phyloP scores from a whole-genome alignment of 1,140 invertebrate species.

The Hydropsyche tenuis region DNA sequence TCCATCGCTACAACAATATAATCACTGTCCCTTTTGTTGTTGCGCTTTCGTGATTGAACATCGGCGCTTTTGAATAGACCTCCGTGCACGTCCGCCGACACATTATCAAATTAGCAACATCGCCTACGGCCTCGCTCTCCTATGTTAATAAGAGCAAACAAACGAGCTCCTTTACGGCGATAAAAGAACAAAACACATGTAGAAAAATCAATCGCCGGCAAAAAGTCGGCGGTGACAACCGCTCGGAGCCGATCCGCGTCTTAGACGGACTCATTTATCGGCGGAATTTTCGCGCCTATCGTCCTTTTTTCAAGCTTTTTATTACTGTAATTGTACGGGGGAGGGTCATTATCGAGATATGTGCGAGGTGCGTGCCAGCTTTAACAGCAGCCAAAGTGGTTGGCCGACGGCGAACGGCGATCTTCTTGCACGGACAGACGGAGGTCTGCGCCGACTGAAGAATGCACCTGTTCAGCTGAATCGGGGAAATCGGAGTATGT shows the following conservation, averaged over 20 bases:
- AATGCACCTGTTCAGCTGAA: constrained; percentile 9
- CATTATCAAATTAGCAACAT: constrained; percentile 18
- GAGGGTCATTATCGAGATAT: constrained; percentile 1
- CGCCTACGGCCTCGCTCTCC: not conserved
- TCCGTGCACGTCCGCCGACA: constrained; percentile 11
- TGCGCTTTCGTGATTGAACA: constrained; percentile 14
- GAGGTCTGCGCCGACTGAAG: not conserved
- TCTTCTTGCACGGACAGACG: not conserved
- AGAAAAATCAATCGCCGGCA: too few species aligned
- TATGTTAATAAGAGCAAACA: too few species aligned
- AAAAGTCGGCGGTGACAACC: too few species aligned
- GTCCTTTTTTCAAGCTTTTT: not conserved
- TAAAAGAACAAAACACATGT: too few species aligned
- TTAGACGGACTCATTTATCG: too few species aligned
- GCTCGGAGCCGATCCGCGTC: too few species aligned
- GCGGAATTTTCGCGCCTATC: too few species aligned
- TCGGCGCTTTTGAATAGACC: constrained; percentile 25
- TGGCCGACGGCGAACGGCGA: not conserved
- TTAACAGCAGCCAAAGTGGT: constrained; percentile 8
- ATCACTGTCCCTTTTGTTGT: constrained; percentile 7
- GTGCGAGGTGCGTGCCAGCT: not conserved
- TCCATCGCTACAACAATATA: not conserved
- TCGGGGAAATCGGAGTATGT: too few species aligned
- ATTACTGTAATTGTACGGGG: constrained; percentile 3
- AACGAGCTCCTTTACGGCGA: too few species aligned